Base-by-base conservation (phyloP, 37 sponge, comb jelly and placozoan genomes). In the Amphimedon queenslandica region DNA sequence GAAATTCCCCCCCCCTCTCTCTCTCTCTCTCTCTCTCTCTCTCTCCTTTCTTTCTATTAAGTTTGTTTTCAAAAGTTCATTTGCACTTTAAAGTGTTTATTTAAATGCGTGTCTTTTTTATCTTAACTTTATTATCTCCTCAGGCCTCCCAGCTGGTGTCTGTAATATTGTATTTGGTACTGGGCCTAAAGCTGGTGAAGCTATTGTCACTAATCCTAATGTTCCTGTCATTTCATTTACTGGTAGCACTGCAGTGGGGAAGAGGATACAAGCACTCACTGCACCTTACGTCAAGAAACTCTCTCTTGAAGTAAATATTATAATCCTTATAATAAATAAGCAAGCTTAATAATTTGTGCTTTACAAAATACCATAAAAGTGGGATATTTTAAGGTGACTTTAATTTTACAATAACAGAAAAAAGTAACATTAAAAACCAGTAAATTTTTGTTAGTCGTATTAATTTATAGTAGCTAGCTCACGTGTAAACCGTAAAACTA, bases 91-190 rank as follows among this genome's bases (percentile, higher is more conserved):
- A n/a, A 20, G 29, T n/a, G 20, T 16, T 47, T 47, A 18, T 66
- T 11, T 23, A 10, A 65, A 21, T 37, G 23, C 51, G 2, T 67
- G 63, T 36, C 3, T 21, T n/a, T 40, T 29, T 35, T 35, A 33
- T 58, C 74, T 32, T 69, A 37, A 3, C 63, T 28, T 27, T 35
- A 43, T 47, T n/a, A 43, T 21, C 33, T 51, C 57, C 33, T 24
- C 71, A 85, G 94, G 92, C 40, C 80, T 94, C 4, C 95, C 95
- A 40, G 64, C 88, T 43, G 95, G 95, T 73, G 95, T 94, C 40
- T 94, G 87, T 58, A 94, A 94, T 64, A 67, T 94, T 18, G 95
- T 94, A 67, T 94, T 79, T 80, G 95, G 95, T 20, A 40, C 76
- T 32, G 95, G 95, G 16, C 88, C 92, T 30, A 47, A 63, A 31